Conservation (phyloP, 2,113 vertebrate species). For the Capricornis sumatraensis region DNA sequence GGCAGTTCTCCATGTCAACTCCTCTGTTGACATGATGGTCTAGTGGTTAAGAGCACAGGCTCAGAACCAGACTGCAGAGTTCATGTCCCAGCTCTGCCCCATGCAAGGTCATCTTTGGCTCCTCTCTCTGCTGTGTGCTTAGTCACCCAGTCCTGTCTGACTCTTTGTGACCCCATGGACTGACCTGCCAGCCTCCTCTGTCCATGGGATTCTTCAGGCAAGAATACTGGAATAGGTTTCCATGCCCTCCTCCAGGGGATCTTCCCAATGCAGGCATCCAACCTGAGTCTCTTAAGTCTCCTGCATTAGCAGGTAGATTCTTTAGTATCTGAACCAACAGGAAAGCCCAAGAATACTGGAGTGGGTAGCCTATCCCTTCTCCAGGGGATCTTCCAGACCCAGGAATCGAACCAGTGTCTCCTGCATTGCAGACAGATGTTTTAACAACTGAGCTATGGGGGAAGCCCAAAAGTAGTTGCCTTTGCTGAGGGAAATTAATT, state of each 20-base stretch:
- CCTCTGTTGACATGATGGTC: background rate
- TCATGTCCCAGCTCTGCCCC: background rate
- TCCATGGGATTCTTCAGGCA: background rate
- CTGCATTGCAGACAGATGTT: background rate
- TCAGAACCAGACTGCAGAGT: background rate
- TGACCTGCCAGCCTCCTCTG: background rate
- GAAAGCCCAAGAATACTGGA: background rate
- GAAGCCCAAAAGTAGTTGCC: background rate
- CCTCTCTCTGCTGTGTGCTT: background rate
- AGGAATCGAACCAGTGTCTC: background rate
- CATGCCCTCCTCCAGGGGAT: background rate
- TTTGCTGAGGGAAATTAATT: background rate
- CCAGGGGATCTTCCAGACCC: background rate
- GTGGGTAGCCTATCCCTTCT: background rate
- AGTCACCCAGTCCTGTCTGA: background rate
- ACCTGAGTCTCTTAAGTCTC: background rate
- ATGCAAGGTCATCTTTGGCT: background rate
- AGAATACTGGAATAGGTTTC: background rate
- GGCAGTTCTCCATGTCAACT: background rate
- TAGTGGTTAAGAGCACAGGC: background rate
- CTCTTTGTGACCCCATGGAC: background rate
- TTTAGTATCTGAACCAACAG: background rate
- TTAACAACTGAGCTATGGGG: background rate
- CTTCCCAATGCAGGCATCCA: background rate
- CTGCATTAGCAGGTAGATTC: background rate